Percentiles rank a stretch among this genome's conserved stretches.
Conservation (phyloP, 2,113 vertebrate genomes). For the Cinclus mexicanus region DNA sequence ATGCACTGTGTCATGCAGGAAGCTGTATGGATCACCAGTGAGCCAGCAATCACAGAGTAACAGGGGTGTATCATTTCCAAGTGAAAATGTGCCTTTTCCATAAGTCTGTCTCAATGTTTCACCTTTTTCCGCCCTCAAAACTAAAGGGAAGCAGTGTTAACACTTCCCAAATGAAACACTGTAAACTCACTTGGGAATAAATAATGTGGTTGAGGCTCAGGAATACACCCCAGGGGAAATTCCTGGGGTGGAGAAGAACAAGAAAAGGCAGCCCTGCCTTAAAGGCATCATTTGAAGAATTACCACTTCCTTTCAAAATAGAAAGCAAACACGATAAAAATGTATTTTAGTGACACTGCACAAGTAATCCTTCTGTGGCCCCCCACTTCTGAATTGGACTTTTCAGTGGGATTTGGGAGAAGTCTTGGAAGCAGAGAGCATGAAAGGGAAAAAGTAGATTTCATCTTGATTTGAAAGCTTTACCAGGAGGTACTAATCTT, state of each 20-base stretch:
- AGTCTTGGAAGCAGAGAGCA: neutral
- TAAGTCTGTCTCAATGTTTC: neutral
- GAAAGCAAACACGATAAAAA: conserved; percentile 26
- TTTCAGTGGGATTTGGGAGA: neutral
- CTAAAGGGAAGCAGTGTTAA: neutral
- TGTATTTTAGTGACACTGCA: neutral
- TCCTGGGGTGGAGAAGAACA: neutral
- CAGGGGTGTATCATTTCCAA: neutral
- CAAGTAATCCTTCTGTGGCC: neutral
- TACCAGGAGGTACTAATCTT: neutral
- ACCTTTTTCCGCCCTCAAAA: neutral
- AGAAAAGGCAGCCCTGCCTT: neutral
- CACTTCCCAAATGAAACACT: conserved; percentile 5
- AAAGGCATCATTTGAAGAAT: conserved; percentile 53
- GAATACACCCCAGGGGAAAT: neutral
- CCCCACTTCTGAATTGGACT: neutral
- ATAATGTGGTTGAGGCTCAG: conserved; percentile 25
- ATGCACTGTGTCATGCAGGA: neutral
- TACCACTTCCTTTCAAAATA: conserved; percentile 18
- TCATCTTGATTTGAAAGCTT: neutral
- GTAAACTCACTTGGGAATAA: conserved; percentile 25
- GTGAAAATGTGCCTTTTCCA: neutral
- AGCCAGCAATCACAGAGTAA: neutral
- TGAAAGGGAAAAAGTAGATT: neutral
- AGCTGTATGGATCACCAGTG: neutral